Evolutionary conservation across 2,113 vertebrate species (phyloP).

Genomic region (Seriola dumerili): DNA sequence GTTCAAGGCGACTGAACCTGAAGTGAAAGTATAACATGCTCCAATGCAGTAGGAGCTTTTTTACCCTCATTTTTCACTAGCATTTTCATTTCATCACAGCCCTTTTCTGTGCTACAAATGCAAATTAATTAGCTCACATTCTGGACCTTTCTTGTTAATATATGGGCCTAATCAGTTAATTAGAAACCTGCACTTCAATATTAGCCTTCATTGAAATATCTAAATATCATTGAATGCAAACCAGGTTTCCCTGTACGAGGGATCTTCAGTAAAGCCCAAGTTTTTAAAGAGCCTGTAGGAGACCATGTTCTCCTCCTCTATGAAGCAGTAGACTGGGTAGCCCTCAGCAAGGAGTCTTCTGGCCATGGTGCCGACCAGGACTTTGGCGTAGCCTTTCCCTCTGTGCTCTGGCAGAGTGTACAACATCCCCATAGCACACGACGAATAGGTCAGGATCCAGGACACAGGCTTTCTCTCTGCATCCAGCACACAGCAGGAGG

Average conservation of each 20-base stretch:
- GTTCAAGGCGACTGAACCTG: neutral
- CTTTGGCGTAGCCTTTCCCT: constrained; percentile 80
- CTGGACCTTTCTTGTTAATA: neutral
- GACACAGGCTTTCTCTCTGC: constrained; percentile 65
- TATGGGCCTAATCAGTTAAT: no score
- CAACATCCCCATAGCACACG: constrained; percentile 73
- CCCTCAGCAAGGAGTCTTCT: constrained; percentile 66
- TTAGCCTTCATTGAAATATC: neutral
- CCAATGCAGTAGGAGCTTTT: neutral
- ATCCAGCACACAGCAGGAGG: constrained; percentile 76
- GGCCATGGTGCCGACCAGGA: constrained; percentile 71
- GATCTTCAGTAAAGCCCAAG: constrained; percentile 79
- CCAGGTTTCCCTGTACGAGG: constrained; percentile 69
- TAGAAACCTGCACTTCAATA: neutral
- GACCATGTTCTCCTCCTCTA: constrained; percentile 74
- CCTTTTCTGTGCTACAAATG: neutral
- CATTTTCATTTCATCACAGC: neutral
- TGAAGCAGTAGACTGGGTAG: constrained; percentile 77
- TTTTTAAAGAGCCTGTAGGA: constrained; percentile 80
- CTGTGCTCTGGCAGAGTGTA: constrained; percentile 78
- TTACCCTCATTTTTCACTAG: neutral
- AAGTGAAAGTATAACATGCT: neutral
- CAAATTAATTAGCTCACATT: neutral
- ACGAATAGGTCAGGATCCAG: constrained; percentile 75
- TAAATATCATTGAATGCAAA: constrained; percentile 44